Evolutionary conservation across 2,888 invertebrate genomes (phyloP).

Genomic region (Branchellion lobata): DNA sequence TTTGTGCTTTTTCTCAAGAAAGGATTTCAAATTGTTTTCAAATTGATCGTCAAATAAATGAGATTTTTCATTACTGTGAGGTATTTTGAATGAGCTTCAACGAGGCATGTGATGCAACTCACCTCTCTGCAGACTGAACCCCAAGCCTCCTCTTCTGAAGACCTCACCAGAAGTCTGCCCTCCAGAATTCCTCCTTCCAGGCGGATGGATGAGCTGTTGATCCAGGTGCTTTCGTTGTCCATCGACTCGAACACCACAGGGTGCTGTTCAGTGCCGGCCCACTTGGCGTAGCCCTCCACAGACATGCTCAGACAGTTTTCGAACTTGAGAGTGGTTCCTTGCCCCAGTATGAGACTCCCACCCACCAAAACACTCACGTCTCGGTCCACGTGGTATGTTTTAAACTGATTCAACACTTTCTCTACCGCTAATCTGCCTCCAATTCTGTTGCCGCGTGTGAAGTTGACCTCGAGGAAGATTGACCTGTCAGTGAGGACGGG

Average conservation of each 20-base stretch:
- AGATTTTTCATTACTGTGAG: too few relatives aligned
- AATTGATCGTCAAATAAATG: too few relatives aligned
- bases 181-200: conserved; percentile 81
- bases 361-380: conserved; percentile 89
- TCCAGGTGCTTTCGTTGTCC: conserved; percentile 54
- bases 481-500: conserved; percentile 78
- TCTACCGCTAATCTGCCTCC: conserved; percentile 54
- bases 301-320: conserved; percentile 84
- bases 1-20: too few relatives aligned
- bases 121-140: conserved; percentile 88
- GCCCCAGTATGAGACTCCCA: conserved; percentile 82
- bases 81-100: too few relatives aligned
- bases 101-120: too few relatives aligned
- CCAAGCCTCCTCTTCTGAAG: conserved; percentile 83
- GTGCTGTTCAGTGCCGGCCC: conserved; percentile 37
- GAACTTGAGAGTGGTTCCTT: conserved; percentile 83
- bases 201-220: conserved; percentile 70
- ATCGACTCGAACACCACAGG: conserved; percentile 48
- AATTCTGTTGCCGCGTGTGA: conserved; percentile 55
- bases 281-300: conserved; percentile 67
- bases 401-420: conserved; percentile 28
- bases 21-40: too few relatives aligned
- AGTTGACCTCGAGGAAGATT: conserved; percentile 72
- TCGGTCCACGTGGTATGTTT: conserved; percentile 77
- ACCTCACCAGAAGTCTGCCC: conserved; percentile 77